These are phyloP conservation scores for Aethes cnicana DNA, from an alignment of 2,888 invertebrate species.

Conservation along the genomic window DNA sequence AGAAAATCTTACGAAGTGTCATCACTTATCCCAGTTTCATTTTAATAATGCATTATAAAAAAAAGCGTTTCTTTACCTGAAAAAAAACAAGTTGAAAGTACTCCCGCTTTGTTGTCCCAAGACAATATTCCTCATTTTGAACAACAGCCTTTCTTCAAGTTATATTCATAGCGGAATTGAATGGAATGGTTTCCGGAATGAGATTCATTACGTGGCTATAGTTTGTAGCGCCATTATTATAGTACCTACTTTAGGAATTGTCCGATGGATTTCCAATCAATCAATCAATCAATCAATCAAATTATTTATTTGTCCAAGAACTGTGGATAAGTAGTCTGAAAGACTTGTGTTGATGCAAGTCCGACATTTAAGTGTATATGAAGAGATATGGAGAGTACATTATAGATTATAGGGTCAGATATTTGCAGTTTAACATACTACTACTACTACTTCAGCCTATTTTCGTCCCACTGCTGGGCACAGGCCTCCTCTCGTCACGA, in stretches of 20 bases:
- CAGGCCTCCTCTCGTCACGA: no score
- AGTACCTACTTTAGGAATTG: slow-evolving; percentile 14
- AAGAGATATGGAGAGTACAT: no score
- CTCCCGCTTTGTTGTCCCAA: slow-evolving; percentile 50
- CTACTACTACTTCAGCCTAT: no score
- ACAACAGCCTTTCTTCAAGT: slow-evolving; percentile 26
- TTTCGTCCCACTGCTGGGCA: no score
- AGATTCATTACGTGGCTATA: slow-evolving; percentile 17
- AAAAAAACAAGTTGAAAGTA: slow-evolving; percentile 38
- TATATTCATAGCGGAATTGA: slow-evolving; percentile 25
- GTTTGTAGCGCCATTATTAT: slow-evolving; percentile 3
- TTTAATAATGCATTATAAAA: slow-evolving; percentile 23
- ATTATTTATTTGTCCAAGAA: no score
- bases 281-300: no score
- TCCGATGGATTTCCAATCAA: slow-evolving; percentile 24
- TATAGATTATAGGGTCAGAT: no score
- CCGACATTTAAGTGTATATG: no score
- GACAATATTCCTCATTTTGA: slow-evolving; percentile 51
- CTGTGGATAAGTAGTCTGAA: no score
- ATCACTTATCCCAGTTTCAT: neutral
- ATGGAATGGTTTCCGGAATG: slow-evolving; percentile 20
- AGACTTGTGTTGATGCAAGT: no score
- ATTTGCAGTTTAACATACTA: no score
- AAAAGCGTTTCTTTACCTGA: slow-evolving; percentile 9
- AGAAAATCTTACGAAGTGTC: neutral